Base-by-base conservation (phyloP, 1,140 invertebrate genomes). In the Halictus rubicundus region DNA sequence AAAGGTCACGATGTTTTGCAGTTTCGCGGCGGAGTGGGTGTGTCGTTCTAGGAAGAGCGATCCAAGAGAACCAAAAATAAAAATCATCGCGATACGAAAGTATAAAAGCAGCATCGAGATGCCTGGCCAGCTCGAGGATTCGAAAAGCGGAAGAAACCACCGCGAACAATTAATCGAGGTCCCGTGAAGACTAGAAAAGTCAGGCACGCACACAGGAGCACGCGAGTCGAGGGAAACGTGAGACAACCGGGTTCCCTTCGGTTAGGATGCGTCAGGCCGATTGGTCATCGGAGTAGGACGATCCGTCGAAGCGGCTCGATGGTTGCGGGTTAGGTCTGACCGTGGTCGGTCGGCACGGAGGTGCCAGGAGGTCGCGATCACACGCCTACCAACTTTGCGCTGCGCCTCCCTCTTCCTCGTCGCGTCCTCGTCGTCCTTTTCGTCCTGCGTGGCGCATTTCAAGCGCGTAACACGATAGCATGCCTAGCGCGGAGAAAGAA, bases 211-310 rank as follows among this genome's bases (percentile, higher is more conserved):
- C 4, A n/a, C 54, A n/a, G 54, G 54, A 57, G 54, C 49, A 19
- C 49, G 49, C 16, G 54, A 63, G 63, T 42, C 27, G 39, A 54
- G 25, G 46, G 82, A 87, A 87, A 87, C 69, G 75, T 87, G 82
- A 87, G 82, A 85, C 85, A 81, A 80, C 70, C 66, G 66, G 39
- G 80, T 87, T 68, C 68, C 72, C 64, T 80, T 21, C 63, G 52
- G 66, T 73, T 49, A 75, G 70, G 83, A 87, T 68, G 78, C 83
- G 83, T 88, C 74, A 81, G 68, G 81, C 42, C 82, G 87, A 88
- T 88, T 81, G 88, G 88, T 88, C 81, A 87, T 88, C 80, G 79
- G 84, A 86, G 82, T 75, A 83, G 83, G 82, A 87, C 75, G 80
- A 72, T 85, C 80, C 71, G 61, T 69, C 75, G 75, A 76, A 84